A percentile compares a stretch with the other conserved stretches of the same genome.
phyloP scores from a whole-genome alignment of 2,113 vertebrate species.

The Melanostigma gelatinosum region DNA sequence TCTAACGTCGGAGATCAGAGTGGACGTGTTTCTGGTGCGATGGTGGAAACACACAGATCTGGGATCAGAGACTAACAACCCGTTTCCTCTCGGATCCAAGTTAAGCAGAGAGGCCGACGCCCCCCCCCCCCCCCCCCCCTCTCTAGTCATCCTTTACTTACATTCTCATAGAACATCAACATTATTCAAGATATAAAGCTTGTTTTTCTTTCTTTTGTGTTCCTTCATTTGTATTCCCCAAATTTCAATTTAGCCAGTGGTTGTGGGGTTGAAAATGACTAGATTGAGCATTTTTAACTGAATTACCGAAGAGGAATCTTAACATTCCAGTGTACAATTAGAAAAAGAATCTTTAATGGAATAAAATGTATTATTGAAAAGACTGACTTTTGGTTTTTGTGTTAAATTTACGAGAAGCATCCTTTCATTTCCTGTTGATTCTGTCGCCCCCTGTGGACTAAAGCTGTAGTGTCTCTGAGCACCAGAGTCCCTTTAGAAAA shows the following conservation, averaged over 20 bases:
- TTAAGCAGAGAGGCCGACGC: background rate
- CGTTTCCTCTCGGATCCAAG: background rate
- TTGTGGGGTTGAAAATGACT: slow-evolving; percentile 71
- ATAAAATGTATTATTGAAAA: slow-evolving; percentile 90
- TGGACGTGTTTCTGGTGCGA: slow-evolving; percentile 15
- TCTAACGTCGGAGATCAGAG: background rate
- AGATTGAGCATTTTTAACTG: slow-evolving; percentile 88
- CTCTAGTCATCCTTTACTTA: slow-evolving; percentile 65
- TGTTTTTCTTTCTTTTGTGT: slow-evolving; percentile 35
- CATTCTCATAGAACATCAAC: slow-evolving; percentile 31
- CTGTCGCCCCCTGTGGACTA: background rate
- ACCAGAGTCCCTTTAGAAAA: no score
- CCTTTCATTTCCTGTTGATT: background rate
- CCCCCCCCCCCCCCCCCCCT: slow-evolving; percentile 18
- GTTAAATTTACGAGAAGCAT: background rate
- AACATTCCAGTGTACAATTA: slow-evolving; percentile 93
- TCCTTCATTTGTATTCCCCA: slow-evolving; percentile 73
- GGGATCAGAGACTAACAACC: slow-evolving; percentile 12
- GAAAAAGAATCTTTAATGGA: slow-evolving; percentile 86
- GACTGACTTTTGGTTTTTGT: slow-evolving; percentile 32
- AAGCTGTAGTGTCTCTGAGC: background rate
- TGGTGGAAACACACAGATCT: background rate
- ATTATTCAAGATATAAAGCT: slow-evolving; percentile 48
- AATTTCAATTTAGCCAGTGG: slow-evolving; percentile 67
- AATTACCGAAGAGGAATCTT: slow-evolving; percentile 85